Conservation (phyloP, 1,140 invertebrate genomes). For the Medauroidea extradentata region DNA sequence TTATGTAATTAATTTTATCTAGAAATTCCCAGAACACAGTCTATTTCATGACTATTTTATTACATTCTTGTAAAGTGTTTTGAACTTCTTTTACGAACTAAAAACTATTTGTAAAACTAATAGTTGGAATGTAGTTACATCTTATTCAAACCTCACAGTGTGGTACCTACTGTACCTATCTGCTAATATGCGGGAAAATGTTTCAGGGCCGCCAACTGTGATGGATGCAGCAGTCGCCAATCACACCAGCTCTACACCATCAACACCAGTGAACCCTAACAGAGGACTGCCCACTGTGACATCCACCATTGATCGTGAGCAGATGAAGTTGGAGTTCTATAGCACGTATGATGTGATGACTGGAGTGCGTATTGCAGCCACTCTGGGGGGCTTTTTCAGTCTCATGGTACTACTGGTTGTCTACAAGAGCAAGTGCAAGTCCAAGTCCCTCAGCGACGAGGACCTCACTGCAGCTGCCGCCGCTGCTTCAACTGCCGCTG, state of each 20-base stretch:
- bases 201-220: no score
- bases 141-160: no score
- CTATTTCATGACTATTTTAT: no score
- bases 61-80: no score
- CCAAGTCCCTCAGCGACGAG: slow-evolving; percentile 47
- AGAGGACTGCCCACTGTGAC: neutral
- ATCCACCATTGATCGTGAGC: slow-evolving; percentile 43
- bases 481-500: slow-evolving; percentile 65
- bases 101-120: no score
- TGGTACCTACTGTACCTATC: no score
- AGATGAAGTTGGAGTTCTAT: slow-evolving; percentile 73
- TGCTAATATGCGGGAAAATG: no score
- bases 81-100: no score
- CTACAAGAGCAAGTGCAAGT: slow-evolving; percentile 72
- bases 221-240: neutral
- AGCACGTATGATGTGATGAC: slow-evolving; percentile 89
- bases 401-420: slow-evolving; percentile 82
- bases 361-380: slow-evolving; percentile 78
- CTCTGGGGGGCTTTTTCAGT: slow-evolving; percentile 81
- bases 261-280: neutral
- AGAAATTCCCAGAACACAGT: no score
- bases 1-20: no score
- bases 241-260: neutral
- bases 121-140: no score
- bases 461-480: slow-evolving; percentile 53